These are phyloP conservation scores for Montipora foliosa DNA, from an alignment of 64 coral and sea anemone genomes.

Conservation along the genomic window DNA sequence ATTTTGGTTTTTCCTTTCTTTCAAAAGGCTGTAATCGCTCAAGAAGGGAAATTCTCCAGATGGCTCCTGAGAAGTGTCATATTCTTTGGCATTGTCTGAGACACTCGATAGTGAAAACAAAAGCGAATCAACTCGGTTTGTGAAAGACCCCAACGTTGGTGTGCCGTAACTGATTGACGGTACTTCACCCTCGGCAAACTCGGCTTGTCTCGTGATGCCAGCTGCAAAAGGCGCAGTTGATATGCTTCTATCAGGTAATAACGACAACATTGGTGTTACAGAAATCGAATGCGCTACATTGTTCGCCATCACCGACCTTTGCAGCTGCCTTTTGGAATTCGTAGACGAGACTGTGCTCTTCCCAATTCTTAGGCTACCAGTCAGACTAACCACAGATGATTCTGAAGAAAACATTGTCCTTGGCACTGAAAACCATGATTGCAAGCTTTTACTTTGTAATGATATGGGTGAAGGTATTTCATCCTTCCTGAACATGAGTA, in stretches of 20 bases:
- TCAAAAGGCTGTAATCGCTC: conserved; percentile 49
- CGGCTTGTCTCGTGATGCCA: not conserved
- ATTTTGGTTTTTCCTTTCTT: not conserved
- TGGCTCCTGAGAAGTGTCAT: not conserved
- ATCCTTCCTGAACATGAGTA: not conserved
- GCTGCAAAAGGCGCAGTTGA: not conserved
- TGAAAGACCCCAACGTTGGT: not conserved
- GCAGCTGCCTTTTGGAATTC: not conserved
- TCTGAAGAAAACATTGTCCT: not conserved
- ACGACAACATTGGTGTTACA: not conserved
- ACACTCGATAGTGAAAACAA: not conserved
- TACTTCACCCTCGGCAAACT: not conserved
- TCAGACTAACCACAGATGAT: not conserved
- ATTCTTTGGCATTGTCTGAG: not conserved
- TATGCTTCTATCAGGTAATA: not conserved
- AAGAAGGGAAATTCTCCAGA: not conserved
- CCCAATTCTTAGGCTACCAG: not conserved
- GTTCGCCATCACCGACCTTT: not conserved
- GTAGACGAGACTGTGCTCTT: not conserved
- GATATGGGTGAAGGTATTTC: conserved; percentile 4
- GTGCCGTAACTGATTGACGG: not conserved
- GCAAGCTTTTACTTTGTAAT: not conserved
- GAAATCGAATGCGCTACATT: not conserved
- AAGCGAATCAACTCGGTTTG: not conserved
- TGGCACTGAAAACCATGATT: not conserved